Base-by-base conservation (phyloP, 2,797 vertebrate species). In the Lutjanus campechanus region DNA sequence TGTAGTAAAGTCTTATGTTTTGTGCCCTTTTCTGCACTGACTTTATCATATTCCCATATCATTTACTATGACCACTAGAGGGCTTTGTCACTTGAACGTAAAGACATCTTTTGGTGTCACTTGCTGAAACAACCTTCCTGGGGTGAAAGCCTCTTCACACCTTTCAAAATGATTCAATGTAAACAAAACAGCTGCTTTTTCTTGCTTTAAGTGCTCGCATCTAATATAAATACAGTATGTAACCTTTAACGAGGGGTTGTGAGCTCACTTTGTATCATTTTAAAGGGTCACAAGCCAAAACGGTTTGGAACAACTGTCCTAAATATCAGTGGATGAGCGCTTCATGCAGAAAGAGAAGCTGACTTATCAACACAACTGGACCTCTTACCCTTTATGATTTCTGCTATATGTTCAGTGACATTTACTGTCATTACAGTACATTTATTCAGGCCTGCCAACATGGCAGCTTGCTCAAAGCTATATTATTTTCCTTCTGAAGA, bases 251-350 rank as follows among this genome's bases (percentile, higher is more conserved):
- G 16, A 11, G 13, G 6, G 41, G 22, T 22, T 11, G 7, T 25
- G 53, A 41, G 11, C 36, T 43, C 12, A 36, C 56, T 60, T 53
- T n/a, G 11, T 12, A 12, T 49, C 1, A 17, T 36, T 74, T 36
- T 36, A 16, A 54, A 66, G 43, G 20, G 71, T 47, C 71, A 74
- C 16, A 12, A 36, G 25, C 41, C 17, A 64, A 64, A 64, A 64
- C 11, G 16, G 60, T 41, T 49, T 8, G 17, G 9, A 20, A 15
- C n/a, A 8, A 15, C 7, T 15, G 15, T 51, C 36, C 11, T 7
- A 19, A 19, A 40, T 9, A 49, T 46, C 40, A 20, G 60, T 19
- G 53, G 41, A 56, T 15, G 15, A 16, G 36, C 12, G 11, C 64
- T 51, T 17, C 17, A 5, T 20, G 25, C 40, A 53, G 11, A 3